Evolutionary conservation across 2,888 invertebrate genomes (phyloP).

Genomic region (Zhengitettix transpicula): DNA sequence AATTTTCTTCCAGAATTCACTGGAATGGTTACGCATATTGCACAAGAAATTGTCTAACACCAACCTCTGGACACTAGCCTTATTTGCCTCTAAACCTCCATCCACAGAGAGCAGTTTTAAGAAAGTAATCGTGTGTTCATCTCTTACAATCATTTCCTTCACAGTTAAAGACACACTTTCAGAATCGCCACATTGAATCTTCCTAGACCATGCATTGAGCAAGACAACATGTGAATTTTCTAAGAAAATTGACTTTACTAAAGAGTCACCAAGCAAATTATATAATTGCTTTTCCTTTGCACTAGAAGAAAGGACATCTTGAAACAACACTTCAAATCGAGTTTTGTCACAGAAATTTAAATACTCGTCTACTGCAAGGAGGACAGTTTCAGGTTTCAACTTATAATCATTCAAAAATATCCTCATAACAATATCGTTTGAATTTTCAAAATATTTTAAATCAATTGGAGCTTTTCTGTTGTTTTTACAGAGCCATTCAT

Average conservation of each 20-base stretch:
- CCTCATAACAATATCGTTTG: slow-evolving; percentile 30
- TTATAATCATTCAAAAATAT: slow-evolving; percentile 24
- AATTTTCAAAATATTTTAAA: slow-evolving; percentile 22
- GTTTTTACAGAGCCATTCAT: slow-evolving; percentile 24
- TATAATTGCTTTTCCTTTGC: background rate
- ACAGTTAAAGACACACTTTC: background rate
- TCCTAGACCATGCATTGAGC: background rate
- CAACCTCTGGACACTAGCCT: background rate
- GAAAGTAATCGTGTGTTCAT: no score
- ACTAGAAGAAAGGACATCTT: slow-evolving; percentile 13
- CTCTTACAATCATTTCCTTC: no score
- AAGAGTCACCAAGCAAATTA: background rate
- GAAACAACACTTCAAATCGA: slow-evolving; percentile 26
- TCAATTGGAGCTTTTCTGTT: slow-evolving; percentile 18
- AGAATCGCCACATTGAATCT: background rate
- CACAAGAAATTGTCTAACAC: slow-evolving; percentile 14
- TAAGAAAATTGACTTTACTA: background rate
- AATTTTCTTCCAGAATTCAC: no score
- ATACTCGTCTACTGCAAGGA: slow-evolving; percentile 29
- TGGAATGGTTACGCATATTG: background rate
- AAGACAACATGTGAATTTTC: background rate
- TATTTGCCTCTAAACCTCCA: background rate
- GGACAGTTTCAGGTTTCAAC: slow-evolving; percentile 22
- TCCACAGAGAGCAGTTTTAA: no score
- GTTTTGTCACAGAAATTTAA: slow-evolving; percentile 24